Percentiles rank a stretch among this genome's conserved stretches.
phyloP scores from a whole-genome alignment of 2,113 vertebrate genomes.

The Lophius piscatorius region DNA sequence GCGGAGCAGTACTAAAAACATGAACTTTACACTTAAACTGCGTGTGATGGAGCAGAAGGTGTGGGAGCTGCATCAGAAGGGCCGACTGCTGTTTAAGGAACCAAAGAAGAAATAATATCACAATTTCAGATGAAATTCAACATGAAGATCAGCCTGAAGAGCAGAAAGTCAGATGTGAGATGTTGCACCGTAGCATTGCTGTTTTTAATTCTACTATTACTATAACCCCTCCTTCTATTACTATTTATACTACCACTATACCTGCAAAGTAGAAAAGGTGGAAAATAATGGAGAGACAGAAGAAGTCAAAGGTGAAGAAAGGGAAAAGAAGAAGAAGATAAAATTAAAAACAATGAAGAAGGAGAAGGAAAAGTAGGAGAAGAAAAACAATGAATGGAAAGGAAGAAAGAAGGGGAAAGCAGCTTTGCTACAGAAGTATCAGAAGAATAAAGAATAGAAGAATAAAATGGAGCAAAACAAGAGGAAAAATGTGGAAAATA shows the following conservation, averaged over 20 bases:
- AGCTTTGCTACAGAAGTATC: background rate
- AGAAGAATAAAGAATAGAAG: background rate
- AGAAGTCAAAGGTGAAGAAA: background rate
- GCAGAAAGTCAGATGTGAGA: background rate
- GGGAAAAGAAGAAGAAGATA: background rate
- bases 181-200: no score
- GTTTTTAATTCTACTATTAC: background rate
- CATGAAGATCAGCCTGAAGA: background rate
- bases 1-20: background rate
- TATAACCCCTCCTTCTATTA: background rate
- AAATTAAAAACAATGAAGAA: background rate
- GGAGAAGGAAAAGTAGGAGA: background rate
- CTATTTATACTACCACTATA: background rate
- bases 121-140: background rate
- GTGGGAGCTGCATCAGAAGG: background rate
- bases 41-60: background rate
- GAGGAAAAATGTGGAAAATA: no score
- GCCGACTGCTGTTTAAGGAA: slow-evolving; percentile 1
- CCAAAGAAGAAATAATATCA: background rate
- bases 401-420: background rate
- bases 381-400: background rate
- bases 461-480: background rate
- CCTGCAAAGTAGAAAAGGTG: background rate
- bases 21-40: background rate
- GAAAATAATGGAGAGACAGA: background rate